Base-by-base conservation (phyloP, 1,140 invertebrate genomes). In the Drosophila pseudoobscura region DNA sequence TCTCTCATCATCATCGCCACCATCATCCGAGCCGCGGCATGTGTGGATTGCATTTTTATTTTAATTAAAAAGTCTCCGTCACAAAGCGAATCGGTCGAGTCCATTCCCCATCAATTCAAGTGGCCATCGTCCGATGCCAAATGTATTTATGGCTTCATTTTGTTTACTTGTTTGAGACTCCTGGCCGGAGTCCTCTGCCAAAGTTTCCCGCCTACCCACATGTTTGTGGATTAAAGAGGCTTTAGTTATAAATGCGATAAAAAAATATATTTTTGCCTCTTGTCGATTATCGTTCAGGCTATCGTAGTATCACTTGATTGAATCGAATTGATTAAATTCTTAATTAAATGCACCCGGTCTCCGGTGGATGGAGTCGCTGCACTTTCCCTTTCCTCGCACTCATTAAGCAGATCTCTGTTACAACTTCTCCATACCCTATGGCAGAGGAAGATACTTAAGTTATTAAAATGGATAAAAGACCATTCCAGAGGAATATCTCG, bases 91-190 rank as follows among this genome's bases (percentile, higher is more conserved):
- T 61, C 73, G 60, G 79, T 61, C 72, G 77, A 79, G 75, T 76
- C 77, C 73, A 65, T 74, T 20, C 71, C 44, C 56, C 55, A 26
- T 26, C 70, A 49, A 63, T 74, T 85, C 73, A 85, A 85, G 78
- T 85, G 80, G 77, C 73, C 82, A 87, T 78, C 74, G 58, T 41
- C 50, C 74, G 73, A 84, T 87, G 78, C 83, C 82, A 85, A 85
- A 87, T 88, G 78, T 82, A 87, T 87, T 87, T 88, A 87, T 77
- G 82, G 82, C 78, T 87, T 87, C 78, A 87, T 87, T 88, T 82
- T 78, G 65, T 75, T 75, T 80, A 83, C 63, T 59, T 87, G 78
- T 80, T 61, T 59, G 63, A 74, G 68, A 50, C 47, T 26, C 50
- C 49, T 50, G 45, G 55, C 51, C 71, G 47, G 63, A 56, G 61